Base-by-base conservation (phyloP, 2,113 vertebrate species). In the Hyla sarda region DNA sequence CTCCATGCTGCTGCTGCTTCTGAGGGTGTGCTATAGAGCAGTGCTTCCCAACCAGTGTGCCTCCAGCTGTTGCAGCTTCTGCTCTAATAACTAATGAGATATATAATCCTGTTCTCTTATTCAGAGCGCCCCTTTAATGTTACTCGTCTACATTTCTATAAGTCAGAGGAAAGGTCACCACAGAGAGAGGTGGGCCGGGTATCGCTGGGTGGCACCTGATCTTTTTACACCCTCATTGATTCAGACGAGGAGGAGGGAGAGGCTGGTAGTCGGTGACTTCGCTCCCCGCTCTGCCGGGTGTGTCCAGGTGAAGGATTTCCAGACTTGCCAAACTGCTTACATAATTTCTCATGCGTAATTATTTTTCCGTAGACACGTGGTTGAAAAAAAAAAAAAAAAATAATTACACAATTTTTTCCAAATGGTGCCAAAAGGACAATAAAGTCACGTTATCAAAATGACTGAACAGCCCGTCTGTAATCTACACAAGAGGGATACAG, bases 261-360 rank as follows among this genome's bases (percentile, higher is more conserved):
- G 58, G 75, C 58, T 32, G 5, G 8, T 58, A 32, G 41, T 56
- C 34, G 71, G 28, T 13, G 50, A 23, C 45, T 41, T 56, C 72
- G 47, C 52, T 37, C 30, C 48, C 45, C n/a, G 32, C 3, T 52
- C 75, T 28, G 58, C n/a, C 21, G 34, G 84, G 84, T 79, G 84
- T 69, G 75, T 37, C 62, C 28, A 71, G 47, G 75, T 79, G 78
- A 85, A 85, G 79, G 45, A 85, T 79, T 79, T 78, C 34, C 50
- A 13, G 81, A 60, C 30, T 69, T 37, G 82, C 71, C 32, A 73
- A 37, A 74, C 69, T 2, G 71, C 54, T 47, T 72, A 45, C 69
- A 37, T 60, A 25, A 71, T 84, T 10, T 28, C 52, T 60, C 52
- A 30, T 69, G 69, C 45, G 45, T 65, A 78, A 85, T 54, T 25